Evolutionary conservation across 2,797 vertebrate genomes (phyloP).

Genomic region (Leucoraja ocellata): DNA sequence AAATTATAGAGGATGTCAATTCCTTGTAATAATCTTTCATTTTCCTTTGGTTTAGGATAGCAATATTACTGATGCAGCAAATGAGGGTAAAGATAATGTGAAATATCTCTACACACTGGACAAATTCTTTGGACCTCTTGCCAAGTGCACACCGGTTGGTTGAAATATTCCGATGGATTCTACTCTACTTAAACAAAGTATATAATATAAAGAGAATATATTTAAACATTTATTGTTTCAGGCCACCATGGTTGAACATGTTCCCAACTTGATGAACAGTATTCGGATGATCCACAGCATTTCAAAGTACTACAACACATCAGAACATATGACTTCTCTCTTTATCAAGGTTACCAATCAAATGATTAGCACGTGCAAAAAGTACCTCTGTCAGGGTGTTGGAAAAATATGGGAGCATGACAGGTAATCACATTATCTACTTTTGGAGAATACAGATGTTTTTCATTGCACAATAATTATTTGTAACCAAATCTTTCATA

Average conservation of each 20-base stretch:
- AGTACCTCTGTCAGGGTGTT: slow-evolving; percentile 58
- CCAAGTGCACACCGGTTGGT: slow-evolving; percentile 63
- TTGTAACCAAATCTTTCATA: background rate
- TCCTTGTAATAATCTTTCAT: background rate
- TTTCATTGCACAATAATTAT: background rate
- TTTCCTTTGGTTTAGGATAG: slow-evolving; percentile 55
- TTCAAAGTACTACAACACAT: slow-evolving; percentile 69
- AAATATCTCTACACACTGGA: slow-evolving; percentile 68
- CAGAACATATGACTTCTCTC: slow-evolving; percentile 69
- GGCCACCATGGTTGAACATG: slow-evolving; percentile 58
- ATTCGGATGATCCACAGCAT: slow-evolving; percentile 65
- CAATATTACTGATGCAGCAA: slow-evolving; percentile 63
- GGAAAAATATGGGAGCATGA: slow-evolving; percentile 66
- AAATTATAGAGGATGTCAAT: background rate
- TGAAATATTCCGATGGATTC: background rate
- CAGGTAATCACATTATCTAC: slow-evolving; percentile 53
- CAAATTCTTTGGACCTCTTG: slow-evolving; percentile 63
- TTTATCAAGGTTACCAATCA: slow-evolving; percentile 78
- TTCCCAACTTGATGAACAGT: slow-evolving; percentile 64
- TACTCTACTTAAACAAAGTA: background rate
- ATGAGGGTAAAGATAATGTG: slow-evolving; percentile 76
- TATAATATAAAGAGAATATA: background rate
- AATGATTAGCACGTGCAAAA: slow-evolving; percentile 67
- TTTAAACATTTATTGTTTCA: slow-evolving; percentile 43
- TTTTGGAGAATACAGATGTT: background rate